Base-by-base conservation (phyloP, 2,113 vertebrate species). In the Geothlypis trichas region DNA sequence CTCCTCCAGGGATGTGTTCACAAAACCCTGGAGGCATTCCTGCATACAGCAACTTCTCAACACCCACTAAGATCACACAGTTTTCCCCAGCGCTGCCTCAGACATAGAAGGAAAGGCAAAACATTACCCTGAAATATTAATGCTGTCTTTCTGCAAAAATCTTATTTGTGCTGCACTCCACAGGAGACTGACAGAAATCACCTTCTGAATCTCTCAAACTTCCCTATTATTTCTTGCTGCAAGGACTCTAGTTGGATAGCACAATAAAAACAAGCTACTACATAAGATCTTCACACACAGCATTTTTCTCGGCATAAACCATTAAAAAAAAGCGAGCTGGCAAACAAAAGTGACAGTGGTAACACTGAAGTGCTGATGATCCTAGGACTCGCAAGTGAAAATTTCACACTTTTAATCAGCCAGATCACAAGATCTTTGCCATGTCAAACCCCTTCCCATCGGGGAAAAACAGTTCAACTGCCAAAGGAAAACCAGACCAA, bases 51-150 rank as follows among this genome's bases (percentile, higher is more conserved):
- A 4, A n/a, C 47, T 68, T 66, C 57, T 54, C 42, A 96, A 79
- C 82, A 95, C 58, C 89, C 96, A 96, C 84, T 81, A 51, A 93
- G 68, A 76, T 85, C 90, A 94, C 63, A 42, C 90, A 87, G 69
- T 18, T 95, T 84, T 75, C 80, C 41, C 41, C 6, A 86, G 61
- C 1, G 0, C 33, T 69, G 58, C 58, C 41, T 95, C 58, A 15
- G 57, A 57, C 10, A 1, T 24, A 37, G 69, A 63, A 86, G 15
- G 33, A 81, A 83, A 95, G 87, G 77, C 47, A 74, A 88, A 67
- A 59, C 17, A 27, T 33, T 2, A 3, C 55, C 30, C 30, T 41
- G 31, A 39, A 76, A 74, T 76, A 87, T 65, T 80, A 84, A 85
- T 31, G 31, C 3, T 35, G 20, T 55, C 63, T 62, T n/a, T 18